Base-by-base conservation (phyloP, 2,113 vertebrate species). In the Ifrita kowaldi region DNA sequence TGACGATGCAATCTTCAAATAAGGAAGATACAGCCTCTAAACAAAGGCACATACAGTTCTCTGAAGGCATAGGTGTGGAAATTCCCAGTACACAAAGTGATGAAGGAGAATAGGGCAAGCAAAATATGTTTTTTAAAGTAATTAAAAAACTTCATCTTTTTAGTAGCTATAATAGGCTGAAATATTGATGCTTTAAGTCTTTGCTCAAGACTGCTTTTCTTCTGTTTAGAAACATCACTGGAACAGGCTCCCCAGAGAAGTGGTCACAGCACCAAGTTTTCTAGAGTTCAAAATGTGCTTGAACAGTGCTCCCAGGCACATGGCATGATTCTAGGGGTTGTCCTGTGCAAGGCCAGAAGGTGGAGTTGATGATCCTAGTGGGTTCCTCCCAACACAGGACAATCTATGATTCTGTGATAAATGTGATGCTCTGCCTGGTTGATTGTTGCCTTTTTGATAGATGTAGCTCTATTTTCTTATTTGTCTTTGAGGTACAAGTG, bases 151-250 rank as follows among this genome's bases (percentile, higher is more conserved):
- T 49, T 27, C 3, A 6, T 10, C 32, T 16, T 67, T 52, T 65
- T 14, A 42, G 24, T 6, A 68, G 20, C 30, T 78, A 23, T 13
- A 52, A 30, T 1, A 86, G 20, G 33, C 24, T 62, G 44, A 32
- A 9, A 5, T 10, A 13, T 5, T 42, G 18, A 37, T 50, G 19
- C 33, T 69, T 15, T 80, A 6, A 0, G 0, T 2, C 44, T 77
- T 53, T 35, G 20, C 32, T 67, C 32, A 86, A 59, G 27, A 17
- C 3, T 39, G 32, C 16, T 13, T 87, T 11, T 35, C 47, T 69
- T 27, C 33, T 50, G 6, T 50, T 53, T 18, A 73, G 63, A 74
- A 93, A 39, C 20, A 37, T 11, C 32, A 55, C 9, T 23, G 32
- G 30, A 41, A 41, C 8, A 55, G n/a, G 11, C 6, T 62, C 14